Evolutionary conservation across 2,888 invertebrate genomes (phyloP), one percentile per base, ranked within the genome.

Genomic region (Aphelenchoides bicaudatus): DNA sequence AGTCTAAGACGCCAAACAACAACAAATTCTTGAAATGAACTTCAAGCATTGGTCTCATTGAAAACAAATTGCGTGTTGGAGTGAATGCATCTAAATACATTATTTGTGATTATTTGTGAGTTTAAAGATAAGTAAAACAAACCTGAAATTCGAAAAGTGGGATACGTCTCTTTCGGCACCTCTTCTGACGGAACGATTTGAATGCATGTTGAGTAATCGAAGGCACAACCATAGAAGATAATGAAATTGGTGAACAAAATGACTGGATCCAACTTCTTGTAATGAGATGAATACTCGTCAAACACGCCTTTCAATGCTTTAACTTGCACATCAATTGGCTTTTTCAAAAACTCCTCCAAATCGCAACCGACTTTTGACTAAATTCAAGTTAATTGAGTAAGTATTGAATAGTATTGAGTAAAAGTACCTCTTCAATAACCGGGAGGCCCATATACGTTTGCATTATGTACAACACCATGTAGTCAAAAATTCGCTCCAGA

Each of bases 331-430:
- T 43, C 23, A 8, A 6, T 8, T 6, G 43, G 43, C 23, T 43
- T 43, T 8, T 43, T 43, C 43, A 43, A 25, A 43, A 43, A 43
- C 43, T 43, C 43, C 43, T 43, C 43, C 6, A 43, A 43, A 8
- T 19, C 16, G 23, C 43, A 43, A 6, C 25, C 23, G 23, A 43
- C 6, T 25, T 10, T 8, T 6, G 10, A 10, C 43, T 43, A n/a
- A 43, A 43, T 25, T 21, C 34, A 34, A 34, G n/a, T n/a, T 10
- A 34, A 34, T 34, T 10, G n/a, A 34, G 10, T n/a, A n/a, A n/a
- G n/a, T n/a, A n/a, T n/a, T n/a, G 10, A 10, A 10, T 34, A n/a
- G 34, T 10, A 34, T n/a, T 10, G n/a, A 34, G n/a, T 10, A n/a
- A 34, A 34, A 43, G 16, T 43, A 43, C 43, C 43, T 43, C 43